phyloP scores from a whole-genome alignment of 2,888 invertebrate genomes.

The Balanococcus diminutus region DNA sequence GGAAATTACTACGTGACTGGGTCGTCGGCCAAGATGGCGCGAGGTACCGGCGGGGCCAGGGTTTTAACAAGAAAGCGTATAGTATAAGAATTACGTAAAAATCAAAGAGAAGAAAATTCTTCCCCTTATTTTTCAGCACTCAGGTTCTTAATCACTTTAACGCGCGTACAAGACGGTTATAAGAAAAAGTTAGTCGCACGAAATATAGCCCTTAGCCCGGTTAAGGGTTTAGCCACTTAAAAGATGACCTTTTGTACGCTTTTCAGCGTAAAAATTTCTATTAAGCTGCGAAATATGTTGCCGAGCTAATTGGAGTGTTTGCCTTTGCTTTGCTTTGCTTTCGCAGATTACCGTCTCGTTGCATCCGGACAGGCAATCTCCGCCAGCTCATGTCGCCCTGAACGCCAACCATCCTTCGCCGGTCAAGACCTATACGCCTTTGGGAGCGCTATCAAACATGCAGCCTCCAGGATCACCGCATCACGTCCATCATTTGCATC shows the following conservation, averaged over 20 bases:
- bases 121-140: slow-evolving; percentile 4
- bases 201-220: not conserved
- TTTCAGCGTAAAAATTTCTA: not conserved
- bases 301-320: not conserved
- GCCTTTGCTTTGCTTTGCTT: not conserved
- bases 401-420: slow-evolving; percentile 28
- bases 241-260: not conserved
- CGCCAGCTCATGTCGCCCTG: not conserved
- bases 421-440: slow-evolving; percentile 72
- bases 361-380: slow-evolving; percentile 37
- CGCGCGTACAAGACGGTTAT: not conserved
- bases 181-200: not conserved
- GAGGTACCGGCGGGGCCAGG: not conserved
- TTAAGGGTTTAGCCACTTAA: not conserved
- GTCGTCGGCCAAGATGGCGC: not conserved
- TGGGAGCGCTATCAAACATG: slow-evolving; percentile 85
- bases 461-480: slow-evolving; percentile 71
- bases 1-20: not conserved
- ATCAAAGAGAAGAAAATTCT: not conserved
- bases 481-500: slow-evolving; percentile 64
- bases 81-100: not conserved
- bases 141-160: slow-evolving; percentile 21
- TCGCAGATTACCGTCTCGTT: slow-evolving; percentile 42
- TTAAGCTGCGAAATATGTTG: too few species aligned
- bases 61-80: not conserved